Evolutionary conservation across 1,140 invertebrate species (phyloP).

Genomic region (Micrasema longulum): DNA sequence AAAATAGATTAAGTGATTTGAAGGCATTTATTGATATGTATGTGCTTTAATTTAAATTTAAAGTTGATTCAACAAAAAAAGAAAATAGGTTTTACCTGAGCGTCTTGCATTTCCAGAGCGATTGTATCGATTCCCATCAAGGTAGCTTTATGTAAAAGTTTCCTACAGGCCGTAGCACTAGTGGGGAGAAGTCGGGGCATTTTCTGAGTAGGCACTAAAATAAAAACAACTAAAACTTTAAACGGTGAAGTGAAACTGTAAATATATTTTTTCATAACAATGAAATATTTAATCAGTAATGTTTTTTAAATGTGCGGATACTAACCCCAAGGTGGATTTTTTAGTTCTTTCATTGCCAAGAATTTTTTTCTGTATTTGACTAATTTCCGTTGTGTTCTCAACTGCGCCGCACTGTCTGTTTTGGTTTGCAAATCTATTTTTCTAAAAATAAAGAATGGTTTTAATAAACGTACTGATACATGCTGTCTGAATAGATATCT

Average conservation of each 20-base stretch:
- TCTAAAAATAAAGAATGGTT: conserved; percentile 52
- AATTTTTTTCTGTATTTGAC: conserved; percentile 83
- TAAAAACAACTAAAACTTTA: conserved; percentile 22
- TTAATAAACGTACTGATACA: no score
- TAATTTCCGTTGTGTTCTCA: conserved; percentile 82
- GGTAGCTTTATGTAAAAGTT: conserved; percentile 87
- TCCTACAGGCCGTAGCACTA: conserved; percentile 88
- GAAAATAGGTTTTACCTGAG: conserved; percentile 66
- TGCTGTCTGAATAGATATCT: no score
- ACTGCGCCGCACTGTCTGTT: conserved; percentile 74
- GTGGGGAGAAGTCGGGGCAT: conserved; percentile 91
- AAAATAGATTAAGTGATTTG: no score
- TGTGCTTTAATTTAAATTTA: no score
- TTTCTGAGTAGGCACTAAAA: conserved; percentile 90
- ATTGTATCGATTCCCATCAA: conserved; percentile 89
- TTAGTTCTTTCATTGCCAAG: conserved; percentile 77
- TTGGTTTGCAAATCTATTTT: conserved; percentile 63
- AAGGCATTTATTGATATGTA: no score
- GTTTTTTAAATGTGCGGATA: conserved; percentile 9
- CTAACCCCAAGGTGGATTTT: conserved; percentile 87
- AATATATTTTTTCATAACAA: neutral
- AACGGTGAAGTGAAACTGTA: neutral
- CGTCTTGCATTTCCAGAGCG: conserved; percentile 82
- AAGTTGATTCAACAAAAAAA: no score
- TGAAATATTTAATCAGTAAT: neutral